Evolutionary conservation across 2,888 invertebrate species (phyloP), one percentile per base, ranked within the genome.

Genomic region (Lissonota sp.): DNA sequence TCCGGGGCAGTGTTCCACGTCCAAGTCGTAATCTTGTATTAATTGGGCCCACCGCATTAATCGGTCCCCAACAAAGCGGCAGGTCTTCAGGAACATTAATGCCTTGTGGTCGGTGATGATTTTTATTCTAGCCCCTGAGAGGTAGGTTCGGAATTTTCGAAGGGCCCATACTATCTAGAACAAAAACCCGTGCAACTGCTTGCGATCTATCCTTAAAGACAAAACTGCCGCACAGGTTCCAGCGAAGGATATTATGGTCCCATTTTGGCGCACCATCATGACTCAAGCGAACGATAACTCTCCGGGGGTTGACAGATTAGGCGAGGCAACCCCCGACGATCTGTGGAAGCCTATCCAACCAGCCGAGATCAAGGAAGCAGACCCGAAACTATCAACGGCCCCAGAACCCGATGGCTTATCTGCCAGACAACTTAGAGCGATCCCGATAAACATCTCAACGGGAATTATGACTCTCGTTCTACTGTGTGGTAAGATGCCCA

Each of bases 391-490:
- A 0, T 44, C 63, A 1, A 79, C 84, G 0, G 12, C 85, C 0
- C 80, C 84, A 0, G 87, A 86, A 0, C 85, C 86, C 0, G 87
- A 87, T 49, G 81, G 84, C 0, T 0, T 87, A 0, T 62, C 84
- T 1, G 60, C 84, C 0, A n/a, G 74, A 0, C 70, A 60, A 1
- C 46, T 85, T 0, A 69, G 55, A n/a, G 69, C 70, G 0, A 63
- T 84, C 0, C 85, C 87, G 0, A 8, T 55, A 0, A 46, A 10
- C 0, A 58, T 85, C 0, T 8, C 84, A 6, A n/a, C 14, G 0
- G 71, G 82, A 12, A 72, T 86, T 4, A 67, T 86, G 5, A 87
- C 86, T 39, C 5, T 87, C 0, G 16, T 86, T 1, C 8, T 87
- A 6, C 12, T 69, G 0, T 82, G 83, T 16, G 81, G 82, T 0